Evolutionary conservation across 2,113 vertebrate genomes (phyloP), one percentile per base, ranked within the genome.

Genomic region (Cisticola juncidis): DNA sequence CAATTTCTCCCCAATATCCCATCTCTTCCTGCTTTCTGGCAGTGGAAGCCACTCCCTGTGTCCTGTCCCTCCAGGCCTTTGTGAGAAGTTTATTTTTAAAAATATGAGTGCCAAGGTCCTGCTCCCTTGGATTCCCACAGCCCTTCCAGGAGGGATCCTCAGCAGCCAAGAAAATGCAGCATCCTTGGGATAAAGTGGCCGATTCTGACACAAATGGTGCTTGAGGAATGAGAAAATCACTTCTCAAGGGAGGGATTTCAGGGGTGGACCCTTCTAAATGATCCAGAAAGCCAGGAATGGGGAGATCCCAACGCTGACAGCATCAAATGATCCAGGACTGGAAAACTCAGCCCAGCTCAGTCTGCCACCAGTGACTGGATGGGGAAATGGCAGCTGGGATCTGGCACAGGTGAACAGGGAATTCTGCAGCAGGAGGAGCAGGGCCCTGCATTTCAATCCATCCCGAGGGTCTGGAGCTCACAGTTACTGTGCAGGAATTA

Each of bases 241-340:
- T 0, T 33, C 2, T 23, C 28, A 65, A 51, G 22, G 19, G 10
- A 69, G 29, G 22, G 64, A 53, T 42, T 42, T 87, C 28, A 57
- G n/a, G 40, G 44, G 28, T 21, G 36, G 50, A 26, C 2, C 11
- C 13, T 21, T 62, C 51, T 23, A 54, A 57, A 66, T 62, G 36
- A 48, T 10, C 45, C 28, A 28, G 66, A 61, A 73, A 47, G 17
- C 19, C n/a, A 25, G 7, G 51, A 73, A 42, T 9, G 26, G 33
- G 38, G 70, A 74, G 51, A 62, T 53, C 51, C 57, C 48, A 38
- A n/a, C 0, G 0, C 47, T 62, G 89, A 73, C 0, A 1, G 36
- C 40, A 24, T 25, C 6, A 8, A 73, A 28, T 18, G 18, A 73
- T 73, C 85, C 38, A 53, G 54, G 60, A 53, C 2, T 80, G 64